A percentile compares a stretch with the other conserved stretches of the same genome.
Conservation (phyloP, 2,113 vertebrate genomes). For the Gobius niger region DNA sequence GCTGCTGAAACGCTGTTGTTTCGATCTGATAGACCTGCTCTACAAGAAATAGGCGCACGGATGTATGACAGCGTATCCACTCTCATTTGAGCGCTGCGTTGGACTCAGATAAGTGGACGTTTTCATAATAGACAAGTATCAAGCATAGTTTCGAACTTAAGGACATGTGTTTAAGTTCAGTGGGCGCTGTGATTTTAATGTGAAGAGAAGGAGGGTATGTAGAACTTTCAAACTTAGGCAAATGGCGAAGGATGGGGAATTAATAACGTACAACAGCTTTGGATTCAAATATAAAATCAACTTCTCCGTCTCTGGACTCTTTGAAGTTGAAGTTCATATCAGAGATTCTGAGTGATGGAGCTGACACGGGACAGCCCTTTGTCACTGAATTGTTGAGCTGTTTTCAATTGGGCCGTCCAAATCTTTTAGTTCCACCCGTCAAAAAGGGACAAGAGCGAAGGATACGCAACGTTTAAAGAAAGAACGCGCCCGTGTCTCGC, state of each 20-base stretch:
- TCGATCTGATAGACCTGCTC: constrained; percentile 53
- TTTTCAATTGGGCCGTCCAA: constrained; percentile 85
- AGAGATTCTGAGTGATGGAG: constrained; percentile 98
- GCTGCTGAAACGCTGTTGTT: constrained; percentile 63
- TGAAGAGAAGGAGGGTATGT: neutral
- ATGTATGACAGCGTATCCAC: too few relatives aligned
- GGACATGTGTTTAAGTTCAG: too few relatives aligned
- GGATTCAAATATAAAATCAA: too few relatives aligned
- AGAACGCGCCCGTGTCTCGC: constrained; percentile 15
- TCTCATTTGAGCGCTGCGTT: neutral
- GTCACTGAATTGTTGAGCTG: constrained; percentile 93
- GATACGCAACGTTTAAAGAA: constrained; percentile 38
- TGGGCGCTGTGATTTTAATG: neutral
- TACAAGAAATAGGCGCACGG: constrained; percentile 35
- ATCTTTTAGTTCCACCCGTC: constrained; percentile 81
- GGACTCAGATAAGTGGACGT: constrained; percentile 6
- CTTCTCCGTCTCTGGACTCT: too few relatives aligned
- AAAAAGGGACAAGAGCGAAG: constrained; percentile 77
- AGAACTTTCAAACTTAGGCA: neutral
- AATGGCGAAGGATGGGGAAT: too few relatives aligned
- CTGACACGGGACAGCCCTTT: constrained; percentile 96
- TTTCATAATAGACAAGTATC: constrained; percentile 7
- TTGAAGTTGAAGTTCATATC: constrained; percentile 98
- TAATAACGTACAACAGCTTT: too few relatives aligned
- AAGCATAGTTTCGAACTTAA: constrained; percentile 7